Base-by-base conservation (phyloP, 1,140 invertebrate genomes). In the Diachasma alloeum region DNA sequence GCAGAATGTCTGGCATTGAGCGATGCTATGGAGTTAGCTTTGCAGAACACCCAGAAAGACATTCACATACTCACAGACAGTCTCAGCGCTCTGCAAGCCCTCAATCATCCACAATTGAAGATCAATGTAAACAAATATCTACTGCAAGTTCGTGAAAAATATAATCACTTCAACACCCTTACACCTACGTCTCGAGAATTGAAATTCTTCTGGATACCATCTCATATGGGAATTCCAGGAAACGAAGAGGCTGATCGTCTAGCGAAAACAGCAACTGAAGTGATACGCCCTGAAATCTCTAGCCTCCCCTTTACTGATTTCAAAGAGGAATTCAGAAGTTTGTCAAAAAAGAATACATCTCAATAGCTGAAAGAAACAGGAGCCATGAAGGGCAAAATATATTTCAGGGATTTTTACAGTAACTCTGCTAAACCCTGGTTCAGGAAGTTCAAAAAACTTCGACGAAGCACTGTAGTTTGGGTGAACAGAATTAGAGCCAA, bases 81-180 rank as follows among this genome's bases (percentile, higher is more conserved):
- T 48, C 46, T 48, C 11, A 48, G 46, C 15, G 46, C 46, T n/a
- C 13, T 48, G 4, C 3, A 13, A 48, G 46, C 46, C 4, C 15
- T 48, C 4, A 48, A 15, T 15, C 46, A 15, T 4, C 46, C 46
- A 48, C 4, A 48, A 17, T 17, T 48, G 36, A 5, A 5, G 9
- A 37, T 37, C 36, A 37, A 37, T 4, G 36, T 5, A 9, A 37
- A 37, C 22, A 13, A 56, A 13, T 4, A 17, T 13, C 13, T n/a
- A n/a, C 22, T 56, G 13, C 22, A 26, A 9, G 2, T 71, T 42
- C 19, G 17, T 75, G 6, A 89, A 73, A 87, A 87, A 86, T 0
- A 70, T 86, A n/a, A 87, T 37, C 4, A 37, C 36, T 37, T 37
- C 36, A 37, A 37, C 4, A 37, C 2, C 36, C 8, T 6, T 10